Conservation (phyloP, 2,888 invertebrate genomes). For the Spodoptera exigua region DNA sequence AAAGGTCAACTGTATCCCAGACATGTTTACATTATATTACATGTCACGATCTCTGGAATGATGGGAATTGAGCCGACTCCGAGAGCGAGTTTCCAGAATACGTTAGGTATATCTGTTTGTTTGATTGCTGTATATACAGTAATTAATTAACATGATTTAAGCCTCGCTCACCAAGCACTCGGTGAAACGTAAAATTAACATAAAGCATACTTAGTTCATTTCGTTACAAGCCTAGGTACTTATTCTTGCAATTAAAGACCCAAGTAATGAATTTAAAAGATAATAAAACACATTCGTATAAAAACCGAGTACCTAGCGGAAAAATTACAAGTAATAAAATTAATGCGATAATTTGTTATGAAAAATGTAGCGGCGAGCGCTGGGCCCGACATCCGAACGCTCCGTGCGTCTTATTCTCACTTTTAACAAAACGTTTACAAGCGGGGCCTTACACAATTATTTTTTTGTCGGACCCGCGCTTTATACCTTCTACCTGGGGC, state of each 20-base stretch:
- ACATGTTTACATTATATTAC: slow-evolving; percentile 53
- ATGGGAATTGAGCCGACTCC: slow-evolving; percentile 38
- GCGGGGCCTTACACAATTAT: slow-evolving; percentile 68
- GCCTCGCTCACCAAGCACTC: neutral
- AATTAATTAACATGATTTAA: slow-evolving; percentile 1
- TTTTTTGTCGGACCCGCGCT: slow-evolving; percentile 69
- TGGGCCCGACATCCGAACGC: slow-evolving; percentile 38
- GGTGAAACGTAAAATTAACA: slow-evolving; percentile 20
- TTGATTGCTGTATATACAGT: slow-evolving; percentile 19
- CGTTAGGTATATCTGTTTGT: slow-evolving; percentile 48
- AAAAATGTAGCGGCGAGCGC: slow-evolving; percentile 48
- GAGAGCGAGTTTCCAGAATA: slow-evolving; percentile 36
- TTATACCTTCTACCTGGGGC: slow-evolving; percentile 78
- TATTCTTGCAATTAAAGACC: slow-evolving; percentile 61
- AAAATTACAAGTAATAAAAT: slow-evolving; percentile 61
- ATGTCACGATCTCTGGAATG: slow-evolving; percentile 58
- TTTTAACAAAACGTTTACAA: slow-evolving; percentile 68
- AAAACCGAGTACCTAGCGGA: slow-evolving; percentile 56
- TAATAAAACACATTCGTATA: slow-evolving; percentile 56
- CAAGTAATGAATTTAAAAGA: slow-evolving; percentile 59
- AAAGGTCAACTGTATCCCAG: slow-evolving; percentile 58
- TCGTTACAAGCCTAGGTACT: slow-evolving; percentile 32
- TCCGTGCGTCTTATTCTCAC: slow-evolving; percentile 63
- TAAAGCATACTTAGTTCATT: slow-evolving; percentile 9
- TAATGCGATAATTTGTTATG: slow-evolving; percentile 59